phyloP scores from a whole-genome alignment of 1,140 invertebrate genomes.

The Manduca sexta region DNA sequence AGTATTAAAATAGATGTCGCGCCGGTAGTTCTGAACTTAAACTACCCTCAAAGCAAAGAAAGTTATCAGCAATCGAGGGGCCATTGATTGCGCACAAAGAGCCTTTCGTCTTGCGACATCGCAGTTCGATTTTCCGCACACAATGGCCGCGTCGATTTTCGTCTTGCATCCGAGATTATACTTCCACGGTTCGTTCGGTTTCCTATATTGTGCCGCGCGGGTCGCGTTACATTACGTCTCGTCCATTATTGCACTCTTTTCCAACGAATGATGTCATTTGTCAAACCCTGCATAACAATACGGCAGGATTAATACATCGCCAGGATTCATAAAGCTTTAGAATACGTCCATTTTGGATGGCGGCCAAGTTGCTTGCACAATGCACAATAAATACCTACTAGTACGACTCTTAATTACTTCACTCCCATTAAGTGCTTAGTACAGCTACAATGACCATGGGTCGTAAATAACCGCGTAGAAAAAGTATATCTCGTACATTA shows the following conservation, averaged over 20 bases:
- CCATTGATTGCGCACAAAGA: constrained; percentile 69
- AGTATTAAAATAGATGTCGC: constrained; percentile 20
- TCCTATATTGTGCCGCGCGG: constrained; percentile 38
- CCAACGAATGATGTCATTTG: constrained; percentile 24
- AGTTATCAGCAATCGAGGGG: constrained; percentile 67
- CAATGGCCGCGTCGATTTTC: constrained; percentile 61
- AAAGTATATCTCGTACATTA: too few relatives aligned
- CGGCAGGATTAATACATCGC: constrained; percentile 54
- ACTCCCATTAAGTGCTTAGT: constrained; percentile 35
- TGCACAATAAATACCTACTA: constrained; percentile 61
- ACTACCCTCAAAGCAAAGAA: constrained; percentile 57
- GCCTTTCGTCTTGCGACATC: constrained; percentile 65
- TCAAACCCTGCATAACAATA: constrained; percentile 40
- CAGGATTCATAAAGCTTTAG: constrained; percentile 54
- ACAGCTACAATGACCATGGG: background rate
- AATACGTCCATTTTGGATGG: constrained; percentile 41
- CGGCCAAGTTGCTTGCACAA: constrained; percentile 54
- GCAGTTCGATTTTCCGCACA: constrained; percentile 64
- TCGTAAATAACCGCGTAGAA: too few relatives aligned
- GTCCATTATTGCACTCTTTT: constrained; percentile 4
- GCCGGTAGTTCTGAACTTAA: constrained; percentile 50
- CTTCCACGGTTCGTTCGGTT: constrained; percentile 45
- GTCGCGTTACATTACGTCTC: constrained; percentile 6
- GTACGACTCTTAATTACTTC: constrained; percentile 61
- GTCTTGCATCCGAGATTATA: constrained; percentile 62